A percentile compares a stretch with the other conserved stretches of the same genome.
phyloP scores from a whole-genome alignment of 2,113 vertebrate genomes.

The Seriola aureovittata region DNA sequence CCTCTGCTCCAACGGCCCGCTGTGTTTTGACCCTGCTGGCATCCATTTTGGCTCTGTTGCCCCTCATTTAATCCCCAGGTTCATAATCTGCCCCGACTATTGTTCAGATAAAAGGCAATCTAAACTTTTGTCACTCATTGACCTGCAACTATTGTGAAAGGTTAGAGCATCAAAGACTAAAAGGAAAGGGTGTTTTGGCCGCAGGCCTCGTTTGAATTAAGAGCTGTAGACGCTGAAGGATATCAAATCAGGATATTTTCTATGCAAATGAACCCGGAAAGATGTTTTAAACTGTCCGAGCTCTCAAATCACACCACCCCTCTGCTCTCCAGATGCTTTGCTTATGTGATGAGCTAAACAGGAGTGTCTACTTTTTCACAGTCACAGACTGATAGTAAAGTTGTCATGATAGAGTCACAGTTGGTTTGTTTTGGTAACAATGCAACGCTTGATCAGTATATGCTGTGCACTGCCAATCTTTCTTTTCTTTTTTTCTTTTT shows the following conservation, averaged over 20 bases:
- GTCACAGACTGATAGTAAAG: conserved; percentile 46
- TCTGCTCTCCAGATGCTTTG: conserved; percentile 53
- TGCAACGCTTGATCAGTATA: conserved; percentile 85
- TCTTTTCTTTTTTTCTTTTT: conserved; percentile 37
- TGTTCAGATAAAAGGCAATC: conserved; percentile 68
- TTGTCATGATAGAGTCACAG: conserved; percentile 42
- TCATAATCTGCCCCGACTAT: conserved; percentile 65
- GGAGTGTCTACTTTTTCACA: conserved; percentile 38
- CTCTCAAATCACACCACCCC: conserved; percentile 60
- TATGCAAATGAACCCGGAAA: conserved; percentile 78
- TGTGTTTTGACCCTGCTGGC: conserved; percentile 78
- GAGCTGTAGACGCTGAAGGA: conserved; percentile 49
- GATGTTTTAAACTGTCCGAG: conserved; percentile 30
- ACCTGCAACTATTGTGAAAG: conserved; percentile 58
- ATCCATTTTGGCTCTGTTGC: conserved; percentile 84
- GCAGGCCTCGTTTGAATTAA: conserved; percentile 50
- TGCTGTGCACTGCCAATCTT: conserved; percentile 92
- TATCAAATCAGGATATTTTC: conserved; percentile 65
- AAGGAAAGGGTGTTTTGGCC: conserved; percentile 21
- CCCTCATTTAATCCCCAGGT: conserved; percentile 69
- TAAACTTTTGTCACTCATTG: conserved; percentile 61
- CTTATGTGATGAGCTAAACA: conserved; percentile 67
- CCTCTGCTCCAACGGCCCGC: conserved; percentile 40
- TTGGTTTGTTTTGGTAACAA: conserved; percentile 80
- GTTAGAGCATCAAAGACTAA: conserved; percentile 44